Base-by-base conservation (phyloP, 2,797 vertebrate genomes). In the Zenarchopterus dispar region DNA sequence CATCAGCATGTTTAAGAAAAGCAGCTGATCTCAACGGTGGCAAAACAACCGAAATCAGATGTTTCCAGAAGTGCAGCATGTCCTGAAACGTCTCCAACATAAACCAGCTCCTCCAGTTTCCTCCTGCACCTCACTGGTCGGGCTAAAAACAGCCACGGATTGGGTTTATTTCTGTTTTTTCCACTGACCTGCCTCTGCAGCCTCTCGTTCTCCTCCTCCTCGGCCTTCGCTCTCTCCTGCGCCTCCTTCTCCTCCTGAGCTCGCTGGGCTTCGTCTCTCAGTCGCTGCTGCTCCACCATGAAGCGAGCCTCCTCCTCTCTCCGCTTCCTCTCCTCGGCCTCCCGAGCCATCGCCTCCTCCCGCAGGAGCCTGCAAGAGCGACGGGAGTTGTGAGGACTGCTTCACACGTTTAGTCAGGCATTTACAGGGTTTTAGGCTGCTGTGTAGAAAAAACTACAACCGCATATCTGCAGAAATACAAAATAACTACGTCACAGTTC, bases 141-240 rank as follows among this genome's bases (percentile, higher is more conserved):
- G 58, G 50, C 46, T 64, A 1, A 19, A 31, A 57, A 49, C 19
- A 21, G 18, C 31, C 17, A 44, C 52, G n/a, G 16, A 18, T 6
- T 19, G 2, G 19, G 11, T 36, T 13, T 36, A 8, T 16, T 6
- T 5, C 49, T 9, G 10, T 36, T 19, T 5, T 3, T 21, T 21
- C 21, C 47, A 26, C 69, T 39, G n/a, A 97, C 97, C 95, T 97
- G 97, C 92, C 79, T 98, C 91, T 97, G 97, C 57, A 94, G 92
- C 77, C 92, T 87, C 67, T 95, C 93, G 49, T 81, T 92, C 91
- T 97, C 95, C 82, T 98, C 96, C 80, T 89, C 91, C 80, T 96
- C 96, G 0, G 89, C 94, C 31, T 62, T 90, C 2, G 93, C 94
- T 78, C 85, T 93, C 81, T 95, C 93, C 75, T 93, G 85, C 1